Evolutionary conservation across 1,140 invertebrate genomes (phyloP).

Genomic region (Nasonia longicornis): DNA sequence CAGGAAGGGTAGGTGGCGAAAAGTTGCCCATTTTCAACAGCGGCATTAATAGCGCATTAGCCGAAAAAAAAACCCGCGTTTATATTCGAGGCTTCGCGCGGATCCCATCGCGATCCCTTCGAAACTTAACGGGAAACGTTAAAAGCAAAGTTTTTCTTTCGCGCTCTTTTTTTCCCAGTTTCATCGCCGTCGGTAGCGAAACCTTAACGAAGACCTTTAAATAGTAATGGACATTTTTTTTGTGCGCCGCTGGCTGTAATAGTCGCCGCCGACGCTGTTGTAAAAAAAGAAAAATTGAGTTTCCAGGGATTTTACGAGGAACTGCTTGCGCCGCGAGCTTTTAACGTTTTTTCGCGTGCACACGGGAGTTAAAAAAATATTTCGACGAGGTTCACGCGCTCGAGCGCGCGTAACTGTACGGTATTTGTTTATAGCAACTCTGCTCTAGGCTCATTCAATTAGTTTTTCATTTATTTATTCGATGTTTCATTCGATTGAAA

Average conservation of each 20-base stretch:
- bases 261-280: not conserved
- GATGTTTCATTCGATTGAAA: too few species aligned
- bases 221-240: slow-evolving; percentile 27
- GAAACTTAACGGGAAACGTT: not conserved
- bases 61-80: not conserved
- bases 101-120: not conserved
- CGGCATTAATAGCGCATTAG: slow-evolving; percentile 24
- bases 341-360: too few species aligned
- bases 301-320: not conserved
- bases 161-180: not conserved
- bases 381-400: too few species aligned
- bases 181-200: not conserved
- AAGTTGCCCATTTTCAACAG: slow-evolving; percentile 13
- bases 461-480: too few species aligned
- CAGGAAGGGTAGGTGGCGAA: not conserved
- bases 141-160: slow-evolving; percentile 19
- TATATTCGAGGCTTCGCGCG: not conserved
- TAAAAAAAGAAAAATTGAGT: not conserved
- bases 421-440: too few species aligned
- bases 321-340: too few species aligned
- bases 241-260: not conserved
- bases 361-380: too few species aligned
- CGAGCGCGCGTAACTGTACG: too few species aligned
- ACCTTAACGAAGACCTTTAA: slow-evolving; percentile 22
- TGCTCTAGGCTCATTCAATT: too few species aligned